Evolutionary conservation across 1,140 invertebrate species (phyloP), one percentile per base, ranked within the genome.

Genomic region (Neodiprion pinetum): DNA sequence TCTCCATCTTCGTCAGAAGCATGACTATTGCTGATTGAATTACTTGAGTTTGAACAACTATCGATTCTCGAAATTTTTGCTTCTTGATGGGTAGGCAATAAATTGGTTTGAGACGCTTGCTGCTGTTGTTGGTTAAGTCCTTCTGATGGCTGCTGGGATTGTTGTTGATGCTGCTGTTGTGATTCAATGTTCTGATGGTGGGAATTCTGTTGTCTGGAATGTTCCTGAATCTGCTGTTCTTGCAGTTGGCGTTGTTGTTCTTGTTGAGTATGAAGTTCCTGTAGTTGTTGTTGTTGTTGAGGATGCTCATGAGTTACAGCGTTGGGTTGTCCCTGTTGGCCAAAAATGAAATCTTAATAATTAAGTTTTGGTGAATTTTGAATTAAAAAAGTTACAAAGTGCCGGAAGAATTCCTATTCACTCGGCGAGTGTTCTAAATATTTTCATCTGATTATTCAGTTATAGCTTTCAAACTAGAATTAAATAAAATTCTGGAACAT

Each of bases 191-290:
- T 73, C n/a, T 80, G 76, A 9, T 72, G 10, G 11, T 81, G 77
- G 11, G 77, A 28, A 69, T 23, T 74, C 7, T 80, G 75, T 48
- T 83, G 78, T 21, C 81, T 81, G 8, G 73, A 65, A 40, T 79
- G 80, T 67, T 78, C 75, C 72, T 83, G 80, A 50, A 74, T 72
- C 23, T 48, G 71, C 69, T 76, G 80, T 9, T 75, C 53, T 61
- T 61, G 73, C 72, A 69, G 53, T 1, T 69, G 67, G 17, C 12
- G 70, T 48, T 71, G 70, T 48, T 71, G 70, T 28, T 84, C 78
- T 65, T 75, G 80, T 70, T 81, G 82, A 11, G 75, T 72, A 47
- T 81, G 84, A n/a, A 85, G 48, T 67, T 87, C 83, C 70, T 85
- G 83, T 40, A 85, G 73, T 49, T 84, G 83, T 49, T 80, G 83